Evolutionary conservation across 92 coral and sea anemone genomes (phyloP).

Genomic region (Epizoanthus fatuus): DNA sequence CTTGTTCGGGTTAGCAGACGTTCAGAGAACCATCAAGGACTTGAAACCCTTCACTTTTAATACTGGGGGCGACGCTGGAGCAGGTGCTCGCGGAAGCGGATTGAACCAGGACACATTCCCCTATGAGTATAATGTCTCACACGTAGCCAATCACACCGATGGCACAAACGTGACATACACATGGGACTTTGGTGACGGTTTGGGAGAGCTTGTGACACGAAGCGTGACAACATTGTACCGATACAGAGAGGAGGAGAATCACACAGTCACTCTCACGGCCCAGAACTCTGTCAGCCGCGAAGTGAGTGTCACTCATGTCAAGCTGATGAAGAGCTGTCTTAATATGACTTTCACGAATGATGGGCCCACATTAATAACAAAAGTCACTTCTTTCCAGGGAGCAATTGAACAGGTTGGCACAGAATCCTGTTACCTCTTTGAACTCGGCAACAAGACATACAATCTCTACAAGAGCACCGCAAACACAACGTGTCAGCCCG

Average conservation of each 20-base stretch:
- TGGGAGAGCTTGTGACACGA: constrained; percentile 49
- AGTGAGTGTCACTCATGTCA: constrained; percentile 42
- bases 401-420: constrained; percentile 76
- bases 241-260: constrained; percentile 26
- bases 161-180: constrained; percentile 81
- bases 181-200: constrained; percentile 76
- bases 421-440: constrained; percentile 82
- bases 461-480: constrained; percentile 62
- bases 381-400: constrained; percentile 55
- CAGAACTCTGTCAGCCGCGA: constrained; percentile 82
- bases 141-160: constrained; percentile 63
- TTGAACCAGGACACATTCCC: constrained; percentile 70
- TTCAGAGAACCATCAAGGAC: constrained; percentile 79
- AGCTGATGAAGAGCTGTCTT: constrained; percentile 72
- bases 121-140: constrained; percentile 64
- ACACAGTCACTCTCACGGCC: constrained; percentile 60
- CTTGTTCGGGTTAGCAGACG: constrained; percentile 70
- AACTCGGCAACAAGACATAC: constrained; percentile 77
- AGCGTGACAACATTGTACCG: constrained; percentile 24
- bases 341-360: constrained; percentile 70
- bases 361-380: constrained; percentile 60
- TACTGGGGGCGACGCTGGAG: constrained; percentile 78
- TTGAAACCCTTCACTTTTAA: constrained; percentile 57
- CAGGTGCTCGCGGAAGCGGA: constrained; percentile 79
- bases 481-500: constrained; percentile 61